These are phyloP conservation scores for Drosophila meridionalis DNA, from an alignment of 2,888 invertebrate genomes.

Conservation along the genomic window DNA sequence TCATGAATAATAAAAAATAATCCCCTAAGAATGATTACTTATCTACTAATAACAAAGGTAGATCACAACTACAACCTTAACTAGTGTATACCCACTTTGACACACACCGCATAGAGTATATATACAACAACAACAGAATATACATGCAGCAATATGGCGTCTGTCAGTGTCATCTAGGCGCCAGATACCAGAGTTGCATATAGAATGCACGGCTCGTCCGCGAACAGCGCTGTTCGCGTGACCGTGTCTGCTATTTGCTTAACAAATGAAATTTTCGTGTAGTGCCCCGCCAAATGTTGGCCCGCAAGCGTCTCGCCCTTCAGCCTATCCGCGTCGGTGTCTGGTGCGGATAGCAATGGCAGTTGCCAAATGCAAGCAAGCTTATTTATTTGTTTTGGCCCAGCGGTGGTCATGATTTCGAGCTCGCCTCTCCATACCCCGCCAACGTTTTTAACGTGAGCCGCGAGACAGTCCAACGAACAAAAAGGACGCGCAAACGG, in stretches of 20 bases:
- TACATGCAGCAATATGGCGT: constrained; percentile 62
- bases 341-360: constrained; percentile 59
- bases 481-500: constrained; percentile 55
- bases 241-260: constrained; percentile 69
- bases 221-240: constrained; percentile 41
- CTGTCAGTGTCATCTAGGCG: constrained; percentile 65
- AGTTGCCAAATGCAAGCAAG: constrained; percentile 73
- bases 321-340: constrained; percentile 21
- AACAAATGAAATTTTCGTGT: constrained; percentile 80
- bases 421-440: constrained; percentile 7
- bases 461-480: constrained; percentile 39
- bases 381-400: constrained; percentile 80
- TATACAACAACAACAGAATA: constrained; percentile 28
- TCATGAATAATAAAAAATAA: background rate
- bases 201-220: constrained; percentile 42
- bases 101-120: constrained; percentile 17
- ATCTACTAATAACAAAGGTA: background rate
- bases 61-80: background rate
- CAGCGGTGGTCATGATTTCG: constrained; percentile 70
- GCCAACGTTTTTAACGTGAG: constrained; percentile 23
- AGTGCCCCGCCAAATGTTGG: constrained; percentile 34
- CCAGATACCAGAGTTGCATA: constrained; percentile 58
- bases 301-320: constrained; percentile 7
- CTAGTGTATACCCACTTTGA: background rate
- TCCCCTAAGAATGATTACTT: background rate